phyloP scores from a whole-genome alignment of 2,113 vertebrate genomes.

The Danionella cerebrum region DNA sequence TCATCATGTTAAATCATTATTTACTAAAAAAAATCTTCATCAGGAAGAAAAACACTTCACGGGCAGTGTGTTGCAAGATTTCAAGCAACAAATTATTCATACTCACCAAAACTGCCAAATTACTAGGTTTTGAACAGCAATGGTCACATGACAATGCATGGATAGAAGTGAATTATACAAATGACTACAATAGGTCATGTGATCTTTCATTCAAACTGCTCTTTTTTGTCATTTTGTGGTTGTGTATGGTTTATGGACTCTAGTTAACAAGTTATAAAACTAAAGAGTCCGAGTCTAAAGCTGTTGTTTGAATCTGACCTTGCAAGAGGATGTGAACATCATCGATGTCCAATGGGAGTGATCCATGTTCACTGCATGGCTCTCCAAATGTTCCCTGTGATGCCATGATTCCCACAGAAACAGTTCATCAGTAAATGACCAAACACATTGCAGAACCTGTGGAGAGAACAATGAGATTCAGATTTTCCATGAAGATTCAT shows the following conservation, averaged over 20 bases:
- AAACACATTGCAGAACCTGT: conserved; percentile 47
- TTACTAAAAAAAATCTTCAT: background rate
- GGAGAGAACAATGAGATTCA: background rate
- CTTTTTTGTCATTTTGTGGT: too few species aligned
- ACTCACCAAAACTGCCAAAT: too few species aligned
- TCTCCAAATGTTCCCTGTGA: conserved; percentile 43
- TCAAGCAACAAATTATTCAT: too few species aligned
- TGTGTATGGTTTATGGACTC: too few species aligned
- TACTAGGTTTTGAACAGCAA: too few species aligned
- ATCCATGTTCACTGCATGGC: conserved; percentile 41
- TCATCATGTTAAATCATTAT: background rate
- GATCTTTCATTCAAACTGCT: too few species aligned
- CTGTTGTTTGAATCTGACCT: conserved; percentile 47
- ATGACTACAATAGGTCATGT: too few species aligned
- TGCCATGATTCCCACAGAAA: conserved; percentile 43
- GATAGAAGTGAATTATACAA: too few species aligned
- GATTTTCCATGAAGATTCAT: background rate
- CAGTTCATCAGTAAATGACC: conserved; percentile 21
- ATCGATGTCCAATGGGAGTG: conserved; percentile 64
- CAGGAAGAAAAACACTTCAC: too few species aligned
- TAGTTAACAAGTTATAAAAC: too few species aligned
- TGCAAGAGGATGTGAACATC: conserved; percentile 66
- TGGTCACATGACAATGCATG: too few species aligned
- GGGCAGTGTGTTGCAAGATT: too few species aligned
- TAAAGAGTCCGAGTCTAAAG: background rate